phyloP scores from a whole-genome alignment of 1,140 invertebrate species.

The Parapsyche elsis region DNA sequence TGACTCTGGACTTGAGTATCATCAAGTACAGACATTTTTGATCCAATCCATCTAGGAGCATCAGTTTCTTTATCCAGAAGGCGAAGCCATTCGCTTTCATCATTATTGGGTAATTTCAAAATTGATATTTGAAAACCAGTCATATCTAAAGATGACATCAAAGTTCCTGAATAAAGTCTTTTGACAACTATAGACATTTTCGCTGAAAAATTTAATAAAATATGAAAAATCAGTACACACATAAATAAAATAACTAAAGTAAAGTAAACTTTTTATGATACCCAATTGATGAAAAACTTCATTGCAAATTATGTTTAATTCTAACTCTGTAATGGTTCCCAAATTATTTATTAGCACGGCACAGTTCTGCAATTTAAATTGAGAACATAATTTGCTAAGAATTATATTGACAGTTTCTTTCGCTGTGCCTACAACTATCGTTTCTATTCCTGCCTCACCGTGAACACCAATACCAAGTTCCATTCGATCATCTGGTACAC shows the following conservation, averaged over 20 bases:
- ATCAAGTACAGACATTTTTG: constrained; percentile 54
- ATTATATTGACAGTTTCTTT: constrained; percentile 66
- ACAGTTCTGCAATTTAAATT: constrained; percentile 64
- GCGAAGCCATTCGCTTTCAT: constrained; percentile 66
- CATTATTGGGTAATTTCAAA: constrained; percentile 68
- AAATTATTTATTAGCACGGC: constrained; percentile 84
- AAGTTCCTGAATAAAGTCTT: constrained; percentile 76
- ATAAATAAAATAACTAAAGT: neutral
- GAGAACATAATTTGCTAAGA: constrained; percentile 65
- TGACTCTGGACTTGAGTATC: neutral
- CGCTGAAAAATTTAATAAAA: constrained; percentile 62
- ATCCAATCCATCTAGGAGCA: constrained; percentile 72
- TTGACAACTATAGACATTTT: constrained; percentile 68
- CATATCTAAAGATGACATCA: constrained; percentile 87
- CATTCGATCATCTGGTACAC: constrained; percentile 75
- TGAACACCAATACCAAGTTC: constrained; percentile 88
- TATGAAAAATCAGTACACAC: neutral
- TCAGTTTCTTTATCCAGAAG: constrained; percentile 71
- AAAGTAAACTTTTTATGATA: constrained; percentile 58
- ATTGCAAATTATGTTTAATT: constrained; percentile 79
- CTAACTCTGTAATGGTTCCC: constrained; percentile 80
- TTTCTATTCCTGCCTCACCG: constrained; percentile 85
- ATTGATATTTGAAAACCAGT: constrained; percentile 81
- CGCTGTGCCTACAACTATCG: constrained; percentile 71
- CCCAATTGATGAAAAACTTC: constrained; percentile 75